Evolutionary conservation across 2,888 invertebrate genomes (phyloP), one percentile per base, ranked within the genome.

Genomic region (Morpho deidamia): DNA sequence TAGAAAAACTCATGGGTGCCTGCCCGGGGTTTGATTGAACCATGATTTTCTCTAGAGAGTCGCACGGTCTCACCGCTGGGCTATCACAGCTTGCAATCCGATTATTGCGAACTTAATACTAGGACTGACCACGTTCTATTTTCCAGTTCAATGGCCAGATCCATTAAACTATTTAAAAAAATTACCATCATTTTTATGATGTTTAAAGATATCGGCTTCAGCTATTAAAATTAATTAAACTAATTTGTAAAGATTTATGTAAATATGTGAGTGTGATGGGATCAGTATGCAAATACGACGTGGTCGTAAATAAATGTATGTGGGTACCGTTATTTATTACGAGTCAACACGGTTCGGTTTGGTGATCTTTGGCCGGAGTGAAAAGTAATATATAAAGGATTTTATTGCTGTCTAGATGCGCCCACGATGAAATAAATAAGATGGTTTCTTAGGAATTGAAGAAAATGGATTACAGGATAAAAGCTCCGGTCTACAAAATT

Each of bases 181-280:
- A 23, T 23, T 5, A 23, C 23, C 23, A 23, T 23, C 23, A 23
- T 23, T 23, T 23, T 23, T 23, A 23, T 23, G 23, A 23, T 23
- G 23, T 23, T 23, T 23, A 23, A 23, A 23, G 4, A 23, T 23
- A 23, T 23, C 23, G 23, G 23, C 53, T 51, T 44, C 44, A 42
- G 42, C 37, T 34, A 42, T 42, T 12, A 35, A 12, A 47, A 52
- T 45, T 51, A 57, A 60, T 58, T 51, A 54, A 39, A 35, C 42
- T 50, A 51, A 60, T 63, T 58, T 58, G 51, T 58, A 56, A 59
- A 60, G 56, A 61, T 66, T 58, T 65, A 64, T 66, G 62, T 43
- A 56, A 59, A 61, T 60, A 41, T 51, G 56, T 60, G 47, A 52
- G 48, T 41, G 47, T 12, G 41, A 53, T 46, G 32, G 38, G 45